Evolutionary conservation across 2,113 vertebrate species (phyloP).

Genomic region (Carassius auratus): DNA sequence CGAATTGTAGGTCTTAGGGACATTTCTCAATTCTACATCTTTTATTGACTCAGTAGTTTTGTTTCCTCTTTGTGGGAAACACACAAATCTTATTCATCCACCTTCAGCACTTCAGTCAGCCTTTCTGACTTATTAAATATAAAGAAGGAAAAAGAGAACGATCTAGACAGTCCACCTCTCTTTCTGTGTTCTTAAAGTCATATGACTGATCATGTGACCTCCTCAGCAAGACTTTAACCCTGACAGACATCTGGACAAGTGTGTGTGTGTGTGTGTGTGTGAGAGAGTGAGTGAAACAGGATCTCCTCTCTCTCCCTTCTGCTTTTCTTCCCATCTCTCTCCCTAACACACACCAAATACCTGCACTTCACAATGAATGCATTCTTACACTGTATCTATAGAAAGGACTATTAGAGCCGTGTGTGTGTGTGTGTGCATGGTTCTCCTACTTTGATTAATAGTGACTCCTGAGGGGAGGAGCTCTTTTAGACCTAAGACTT

Average conservation of each 20-base stretch:
- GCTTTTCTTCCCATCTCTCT: conserved; percentile 55
- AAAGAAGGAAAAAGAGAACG: neutral
- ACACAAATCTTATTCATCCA: conserved; percentile 6
- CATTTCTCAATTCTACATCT: conserved; percentile 13
- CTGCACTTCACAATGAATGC: conserved; percentile 55
- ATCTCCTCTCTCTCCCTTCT: conserved; percentile 55
- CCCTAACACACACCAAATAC: conserved; percentile 49
- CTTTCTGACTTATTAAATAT: neutral
- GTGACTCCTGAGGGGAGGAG: conserved; percentile 77
- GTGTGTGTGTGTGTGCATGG: conserved; percentile 68
- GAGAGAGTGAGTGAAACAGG: conserved; percentile 58
- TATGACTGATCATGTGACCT: conserved; percentile 58
- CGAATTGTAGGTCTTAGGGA: neutral
- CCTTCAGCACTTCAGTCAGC: neutral
- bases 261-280: conserved; percentile 26
- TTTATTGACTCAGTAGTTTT: conserved; percentile 43
- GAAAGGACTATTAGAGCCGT: conserved; percentile 19
- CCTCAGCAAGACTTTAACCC: conserved; percentile 54
- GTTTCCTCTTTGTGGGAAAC: conserved; percentile 37
- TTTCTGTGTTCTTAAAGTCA: conserved; percentile 41
- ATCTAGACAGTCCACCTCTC: conserved; percentile 42
- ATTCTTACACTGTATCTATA: conserved; percentile 43
- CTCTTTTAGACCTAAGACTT: conserved; percentile 85
- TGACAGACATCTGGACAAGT: conserved; percentile 52
- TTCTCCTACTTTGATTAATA: conserved; percentile 71